Evolutionary conservation across 2,888 invertebrate species (phyloP).

Genomic region (Latrodectus hesperus): DNA sequence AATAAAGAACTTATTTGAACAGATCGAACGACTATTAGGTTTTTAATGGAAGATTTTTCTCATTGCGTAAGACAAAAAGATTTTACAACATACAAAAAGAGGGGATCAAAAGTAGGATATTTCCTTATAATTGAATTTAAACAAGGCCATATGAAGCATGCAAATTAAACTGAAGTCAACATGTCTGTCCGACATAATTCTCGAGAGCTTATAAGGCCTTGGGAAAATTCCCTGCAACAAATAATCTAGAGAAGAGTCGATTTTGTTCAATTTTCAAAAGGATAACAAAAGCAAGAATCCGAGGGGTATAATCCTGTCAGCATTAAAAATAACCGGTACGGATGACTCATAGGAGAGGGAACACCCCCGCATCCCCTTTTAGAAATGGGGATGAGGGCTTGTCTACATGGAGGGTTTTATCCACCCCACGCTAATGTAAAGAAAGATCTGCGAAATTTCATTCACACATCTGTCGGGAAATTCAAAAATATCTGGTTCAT

Average conservation of each 20-base stretch:
- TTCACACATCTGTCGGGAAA: constrained; percentile 22
- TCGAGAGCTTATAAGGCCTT: constrained; percentile 6
- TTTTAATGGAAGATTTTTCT: no score
- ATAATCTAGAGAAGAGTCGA: constrained; percentile 2
- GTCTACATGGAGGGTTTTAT: neutral
- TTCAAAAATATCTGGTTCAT: neutral
- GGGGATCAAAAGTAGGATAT: no score
- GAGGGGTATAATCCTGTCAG: neutral
- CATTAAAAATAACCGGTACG: neutral
- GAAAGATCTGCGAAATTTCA: neutral
- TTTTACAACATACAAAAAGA: no score
- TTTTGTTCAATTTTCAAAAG: constrained; percentile 24
- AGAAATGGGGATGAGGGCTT: constrained; percentile 2
- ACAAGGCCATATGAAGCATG: neutral
- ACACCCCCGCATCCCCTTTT: constrained; percentile 9
- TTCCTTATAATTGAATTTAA: no score
- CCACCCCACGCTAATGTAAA: neutral
- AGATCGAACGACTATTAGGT: no score
- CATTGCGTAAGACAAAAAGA: no score
- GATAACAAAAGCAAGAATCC: neutral
- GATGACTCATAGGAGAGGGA: constrained; percentile 2
- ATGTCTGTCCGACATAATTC: neutral
- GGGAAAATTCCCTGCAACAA: neutral
- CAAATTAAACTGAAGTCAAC: neutral
- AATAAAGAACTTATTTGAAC: no score